Evolutionary conservation across 37 sponge, comb jelly and placozoan species (phyloP).

Genomic region (Chondrosia reniformis): DNA sequence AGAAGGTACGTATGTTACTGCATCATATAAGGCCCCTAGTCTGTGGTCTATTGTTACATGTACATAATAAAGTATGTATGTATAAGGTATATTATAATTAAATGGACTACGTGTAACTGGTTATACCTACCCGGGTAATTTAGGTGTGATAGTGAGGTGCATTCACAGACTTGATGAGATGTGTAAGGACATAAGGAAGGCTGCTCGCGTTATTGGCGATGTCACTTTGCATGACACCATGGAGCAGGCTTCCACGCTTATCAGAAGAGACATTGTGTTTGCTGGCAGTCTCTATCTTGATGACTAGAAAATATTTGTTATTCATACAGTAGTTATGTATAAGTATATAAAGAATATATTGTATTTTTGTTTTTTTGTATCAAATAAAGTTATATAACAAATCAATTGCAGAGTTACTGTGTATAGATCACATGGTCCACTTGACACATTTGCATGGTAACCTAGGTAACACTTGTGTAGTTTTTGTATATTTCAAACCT

Average conservation of each 20-base stretch:
- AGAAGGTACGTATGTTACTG: constrained; percentile 61
- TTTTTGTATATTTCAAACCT: too few species aligned
- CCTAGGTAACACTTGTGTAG: too few species aligned
- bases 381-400: too few species aligned
- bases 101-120: background rate
- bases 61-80: background rate
- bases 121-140: background rate
- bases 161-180: constrained; percentile 91
- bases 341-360: too few species aligned
- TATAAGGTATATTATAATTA: background rate
- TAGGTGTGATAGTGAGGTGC: constrained; percentile 93
- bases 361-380: too few species aligned
- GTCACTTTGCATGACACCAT: constrained; percentile 64
- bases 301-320: background rate
- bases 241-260: constrained; percentile 69
- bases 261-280: constrained; percentile 96
- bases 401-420: too few species aligned
- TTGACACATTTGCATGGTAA: too few species aligned
- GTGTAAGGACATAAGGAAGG: constrained; percentile 73
- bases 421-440: too few species aligned
- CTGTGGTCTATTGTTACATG: background rate
- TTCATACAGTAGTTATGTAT: too few species aligned
- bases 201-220: constrained; percentile 87
- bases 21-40: background rate
- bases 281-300: constrained; percentile 97